phyloP scores from a whole-genome alignment of 2,888 invertebrate species.

The Drosophila seclusa region DNA sequence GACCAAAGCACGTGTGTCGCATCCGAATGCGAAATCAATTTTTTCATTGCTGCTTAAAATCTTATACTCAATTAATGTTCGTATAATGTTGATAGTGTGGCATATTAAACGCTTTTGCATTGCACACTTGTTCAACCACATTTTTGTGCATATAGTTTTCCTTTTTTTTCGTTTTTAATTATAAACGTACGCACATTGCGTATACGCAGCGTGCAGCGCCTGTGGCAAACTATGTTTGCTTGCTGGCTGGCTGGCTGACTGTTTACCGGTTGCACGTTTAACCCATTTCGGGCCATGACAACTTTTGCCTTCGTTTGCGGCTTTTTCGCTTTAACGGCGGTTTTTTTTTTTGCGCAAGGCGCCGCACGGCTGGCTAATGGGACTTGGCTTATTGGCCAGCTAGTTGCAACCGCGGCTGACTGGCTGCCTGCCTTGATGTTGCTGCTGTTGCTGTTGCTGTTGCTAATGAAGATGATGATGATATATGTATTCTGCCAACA shows the following conservation, averaged over 20 bases:
- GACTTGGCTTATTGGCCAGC: slow-evolving; percentile 49
- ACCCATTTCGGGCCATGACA: slow-evolving; percentile 78
- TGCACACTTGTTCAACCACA: slow-evolving; percentile 52
- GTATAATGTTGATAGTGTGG: slow-evolving; percentile 9
- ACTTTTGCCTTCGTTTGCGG: slow-evolving; percentile 73
- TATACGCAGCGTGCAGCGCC: slow-evolving; percentile 71
- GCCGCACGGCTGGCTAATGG: slow-evolving; percentile 57
- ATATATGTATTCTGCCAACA: slow-evolving; percentile 65
- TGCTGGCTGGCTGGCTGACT: slow-evolving; percentile 10
- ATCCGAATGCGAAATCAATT: slow-evolving; percentile 74
- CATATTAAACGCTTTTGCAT: slow-evolving; percentile 26
- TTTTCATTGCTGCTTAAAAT: slow-evolving; percentile 24
- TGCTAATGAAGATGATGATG: slow-evolving; percentile 25
- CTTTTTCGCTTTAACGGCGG: slow-evolving; percentile 36
- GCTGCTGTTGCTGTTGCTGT: slow-evolving; percentile 50
- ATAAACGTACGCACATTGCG: slow-evolving; percentile 65
- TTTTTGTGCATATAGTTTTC: slow-evolving; percentile 49
- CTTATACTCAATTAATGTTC: background rate
- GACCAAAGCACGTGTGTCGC: slow-evolving; percentile 67
- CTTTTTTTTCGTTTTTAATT: slow-evolving; percentile 57
- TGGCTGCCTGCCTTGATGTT: slow-evolving; percentile 38
- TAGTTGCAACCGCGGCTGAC: slow-evolving; percentile 41
- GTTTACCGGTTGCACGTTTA: slow-evolving; percentile 73
- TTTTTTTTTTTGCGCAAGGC: slow-evolving; percentile 52
- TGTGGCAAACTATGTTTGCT: slow-evolving; percentile 31